Percentiles rank a stretch among this genome's conserved stretches.
phyloP scores from a whole-genome alignment of 2,888 invertebrate genomes.

The Perithous albicinctus region DNA sequence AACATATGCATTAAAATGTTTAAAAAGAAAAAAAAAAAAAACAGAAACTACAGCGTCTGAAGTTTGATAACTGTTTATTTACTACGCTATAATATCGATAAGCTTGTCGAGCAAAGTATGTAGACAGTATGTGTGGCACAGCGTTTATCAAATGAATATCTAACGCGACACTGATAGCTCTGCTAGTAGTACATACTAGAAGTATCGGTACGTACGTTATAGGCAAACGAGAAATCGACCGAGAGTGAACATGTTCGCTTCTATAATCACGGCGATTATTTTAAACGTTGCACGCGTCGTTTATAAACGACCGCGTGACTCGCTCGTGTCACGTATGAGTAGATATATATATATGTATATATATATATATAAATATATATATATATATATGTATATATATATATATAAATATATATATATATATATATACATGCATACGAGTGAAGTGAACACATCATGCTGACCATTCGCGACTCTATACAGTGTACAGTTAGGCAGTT shows the following conservation, averaged over 20 bases:
- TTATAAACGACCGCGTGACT: slow-evolving; percentile 62
- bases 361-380: too few species aligned
- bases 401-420: too few species aligned
- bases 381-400: too few species aligned
- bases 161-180: slow-evolving; percentile 20
- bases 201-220: background rate
- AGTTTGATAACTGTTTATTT: background rate
- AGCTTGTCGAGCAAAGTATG: background rate
- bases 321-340: slow-evolving; percentile 33
- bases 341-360: too few species aligned
- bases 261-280: slow-evolving; percentile 67
- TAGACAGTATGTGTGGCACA: background rate
- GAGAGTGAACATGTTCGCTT: slow-evolving; percentile 51
- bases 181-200: background rate
- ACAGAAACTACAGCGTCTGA: background rate
- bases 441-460: slow-evolving; percentile 2
- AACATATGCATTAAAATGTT: too few species aligned
- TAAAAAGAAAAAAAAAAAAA: too few species aligned
- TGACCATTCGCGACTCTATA: slow-evolving; percentile 14
- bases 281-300: slow-evolving; percentile 62
- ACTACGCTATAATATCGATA: background rate
- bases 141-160: slow-evolving; percentile 40
- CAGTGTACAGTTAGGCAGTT: background rate
- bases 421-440: slow-evolving; percentile 5
- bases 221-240: slow-evolving; percentile 55